phyloP scores from a whole-genome alignment of 2,113 vertebrate species.

The Ailuropoda melanoleuca region DNA sequence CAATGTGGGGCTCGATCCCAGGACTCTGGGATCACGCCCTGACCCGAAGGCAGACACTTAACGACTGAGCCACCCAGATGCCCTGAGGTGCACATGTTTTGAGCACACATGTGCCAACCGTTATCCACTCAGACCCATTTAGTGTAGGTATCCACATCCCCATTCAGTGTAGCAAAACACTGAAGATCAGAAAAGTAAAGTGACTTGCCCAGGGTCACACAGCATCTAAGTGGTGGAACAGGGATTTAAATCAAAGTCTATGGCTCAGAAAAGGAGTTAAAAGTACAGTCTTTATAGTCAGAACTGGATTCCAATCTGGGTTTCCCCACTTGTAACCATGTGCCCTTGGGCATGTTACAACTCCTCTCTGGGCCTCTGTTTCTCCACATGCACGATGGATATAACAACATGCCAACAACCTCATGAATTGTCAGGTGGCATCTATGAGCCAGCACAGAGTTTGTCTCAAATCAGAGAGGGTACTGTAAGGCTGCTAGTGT shows the following conservation, averaged over 20 bases:
- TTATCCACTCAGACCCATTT: not conserved
- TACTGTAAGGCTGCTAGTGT: not conserved
- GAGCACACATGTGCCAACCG: not conserved
- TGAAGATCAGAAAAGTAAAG: not conserved
- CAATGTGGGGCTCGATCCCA: too few relatives aligned
- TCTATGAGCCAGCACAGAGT: not conserved
- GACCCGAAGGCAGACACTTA: too few relatives aligned
- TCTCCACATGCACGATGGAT: not conserved
- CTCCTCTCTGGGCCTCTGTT: not conserved
- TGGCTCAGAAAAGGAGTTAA: not conserved
- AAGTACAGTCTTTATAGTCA: not conserved
- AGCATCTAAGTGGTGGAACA: not conserved
- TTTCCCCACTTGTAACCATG: not conserved
- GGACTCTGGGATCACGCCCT: too few relatives aligned
- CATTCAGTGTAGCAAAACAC: not conserved
- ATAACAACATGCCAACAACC: not conserved
- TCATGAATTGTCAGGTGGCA: not conserved
- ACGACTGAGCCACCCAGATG: too few relatives aligned
- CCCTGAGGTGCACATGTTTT: too few relatives aligned
- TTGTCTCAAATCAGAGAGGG: not conserved
- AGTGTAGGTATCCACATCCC: not conserved
- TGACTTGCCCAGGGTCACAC: not conserved
- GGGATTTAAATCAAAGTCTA: not conserved
- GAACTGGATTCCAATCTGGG: not conserved
- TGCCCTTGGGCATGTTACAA: not conserved